Evolutionary conservation across 2,888 invertebrate species (phyloP).

Genomic region (Cantharis lateralis): DNA sequence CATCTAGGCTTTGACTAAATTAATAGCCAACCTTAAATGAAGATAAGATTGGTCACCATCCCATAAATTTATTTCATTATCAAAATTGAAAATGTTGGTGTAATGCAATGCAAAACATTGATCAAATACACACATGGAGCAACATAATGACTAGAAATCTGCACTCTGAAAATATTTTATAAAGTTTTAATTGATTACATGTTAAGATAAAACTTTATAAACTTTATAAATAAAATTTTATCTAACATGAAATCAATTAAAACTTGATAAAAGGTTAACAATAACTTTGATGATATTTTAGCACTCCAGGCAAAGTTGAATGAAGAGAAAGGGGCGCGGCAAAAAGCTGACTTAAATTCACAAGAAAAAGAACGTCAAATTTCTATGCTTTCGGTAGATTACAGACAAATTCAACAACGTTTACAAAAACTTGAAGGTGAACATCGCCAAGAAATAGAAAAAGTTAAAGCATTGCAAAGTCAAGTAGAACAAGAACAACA

Average conservation of each 20-base stretch:
- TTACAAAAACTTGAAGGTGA: constrained; percentile 91
- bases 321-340: constrained; percentile 86
- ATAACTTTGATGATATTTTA: constrained; percentile 50
- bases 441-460: constrained; percentile 84
- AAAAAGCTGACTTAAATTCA: constrained; percentile 82
- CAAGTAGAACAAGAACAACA: constrained; percentile 92
- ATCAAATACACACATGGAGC: too few relatives aligned
- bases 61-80: too few relatives aligned
- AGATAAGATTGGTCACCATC: too few relatives aligned
- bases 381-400: constrained; percentile 93
- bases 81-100: too few relatives aligned
- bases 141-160: neutral
- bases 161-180: too few relatives aligned
- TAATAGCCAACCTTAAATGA: too few relatives aligned
- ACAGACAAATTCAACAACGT: constrained; percentile 90
- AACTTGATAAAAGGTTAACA: neutral
- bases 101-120: too few relatives aligned
- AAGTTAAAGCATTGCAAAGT: constrained; percentile 80
- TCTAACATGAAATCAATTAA: too few relatives aligned
- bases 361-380: constrained; percentile 94
- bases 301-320: constrained; percentile 90
- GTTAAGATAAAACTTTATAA: too few relatives aligned
- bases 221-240: too few relatives aligned
- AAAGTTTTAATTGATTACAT: too few relatives aligned
- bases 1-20: too few relatives aligned